Evolutionary conservation across 64 coral and sea anemone genomes (phyloP).

Genomic region (Stichodactyla helianthus): DNA sequence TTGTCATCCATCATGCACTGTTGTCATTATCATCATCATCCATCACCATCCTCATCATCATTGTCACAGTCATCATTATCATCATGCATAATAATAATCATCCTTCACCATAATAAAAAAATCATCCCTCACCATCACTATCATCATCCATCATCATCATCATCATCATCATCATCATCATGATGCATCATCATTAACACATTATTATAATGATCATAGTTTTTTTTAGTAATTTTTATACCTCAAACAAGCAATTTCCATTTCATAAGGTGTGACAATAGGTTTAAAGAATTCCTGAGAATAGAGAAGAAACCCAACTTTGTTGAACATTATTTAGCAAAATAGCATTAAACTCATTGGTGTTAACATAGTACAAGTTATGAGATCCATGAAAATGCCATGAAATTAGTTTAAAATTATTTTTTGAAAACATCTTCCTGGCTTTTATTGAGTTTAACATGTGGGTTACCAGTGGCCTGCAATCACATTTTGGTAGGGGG

Average conservation of each 20-base stretch:
- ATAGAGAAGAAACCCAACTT: not conserved
- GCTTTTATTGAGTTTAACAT: too few species aligned
- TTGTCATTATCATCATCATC: too few species aligned
- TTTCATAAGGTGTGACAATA: conserved; percentile 86
- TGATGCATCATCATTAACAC: not conserved
- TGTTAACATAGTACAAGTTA: not conserved
- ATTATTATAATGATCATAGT: not conserved
- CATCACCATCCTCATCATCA: not conserved
- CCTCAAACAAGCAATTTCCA: conserved; percentile 96
- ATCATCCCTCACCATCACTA: too few species aligned
- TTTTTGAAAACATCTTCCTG: too few species aligned
- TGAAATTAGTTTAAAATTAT: too few species aligned
- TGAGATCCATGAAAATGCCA: too few species aligned
- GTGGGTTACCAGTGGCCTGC: too few species aligned
- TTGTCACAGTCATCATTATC: not conserved
- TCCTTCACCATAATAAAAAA: too few species aligned
- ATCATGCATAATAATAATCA: too few species aligned
- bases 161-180: not conserved
- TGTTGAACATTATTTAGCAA: not conserved
- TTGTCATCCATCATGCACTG: too few species aligned
- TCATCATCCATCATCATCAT: not conserved
- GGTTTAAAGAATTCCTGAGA: conserved; percentile 88
- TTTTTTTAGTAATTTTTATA: not conserved
- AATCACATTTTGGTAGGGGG: too few species aligned
- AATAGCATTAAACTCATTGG: not conserved